Base-by-base conservation (phyloP, 2,888 invertebrate genomes). In the Callyntrura sp. region DNA sequence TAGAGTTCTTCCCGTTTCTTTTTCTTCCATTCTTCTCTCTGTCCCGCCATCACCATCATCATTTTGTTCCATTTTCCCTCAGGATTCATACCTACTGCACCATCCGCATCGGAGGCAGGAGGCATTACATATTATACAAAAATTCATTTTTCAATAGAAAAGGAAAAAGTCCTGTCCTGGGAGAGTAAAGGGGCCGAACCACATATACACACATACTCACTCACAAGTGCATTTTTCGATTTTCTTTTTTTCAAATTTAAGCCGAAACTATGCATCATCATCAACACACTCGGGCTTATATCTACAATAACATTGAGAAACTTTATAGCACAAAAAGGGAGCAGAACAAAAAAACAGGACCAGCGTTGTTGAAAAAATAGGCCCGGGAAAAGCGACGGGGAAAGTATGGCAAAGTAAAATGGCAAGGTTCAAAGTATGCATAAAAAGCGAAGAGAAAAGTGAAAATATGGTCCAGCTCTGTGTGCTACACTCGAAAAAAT, bases 11-110 rank as follows among this genome's bases (percentile, higher is more conserved):
- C 25, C 23, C n/a, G 14, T 65, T 65, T 45, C 45, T 43, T 25
- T 70, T 20, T 35, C n/a, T 17, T 5, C 43, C 45, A 70, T 65
- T 65, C 70, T 70, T 70, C 17, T 70, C n/a, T 70, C 17, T 6
- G 43, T 43, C 70, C 43, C 70, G 20, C 60, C 60, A 60, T 20
- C 20, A 35, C 60, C 55, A 60, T 79, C 35, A 60, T 57, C 35
- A 79, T 55, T 28, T 20, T 79, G 57, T 17, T 55, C 79, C 79
- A 55, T 79, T 79, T 79, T 57, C 79, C 79, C 57, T 28, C n/a
- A 35, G 60, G 79, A 79, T 57, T 57, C 43, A 35, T 70, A 43
- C 70, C 17, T 70, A 45, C 17, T 70, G 65, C 65, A 65, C 3
- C 28, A 65, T 28, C 28, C 65, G 20, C 65, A 65, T 5, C 12